phyloP scores from a whole-genome alignment of 1,140 invertebrate species.

The Drosophila triauraria region DNA sequence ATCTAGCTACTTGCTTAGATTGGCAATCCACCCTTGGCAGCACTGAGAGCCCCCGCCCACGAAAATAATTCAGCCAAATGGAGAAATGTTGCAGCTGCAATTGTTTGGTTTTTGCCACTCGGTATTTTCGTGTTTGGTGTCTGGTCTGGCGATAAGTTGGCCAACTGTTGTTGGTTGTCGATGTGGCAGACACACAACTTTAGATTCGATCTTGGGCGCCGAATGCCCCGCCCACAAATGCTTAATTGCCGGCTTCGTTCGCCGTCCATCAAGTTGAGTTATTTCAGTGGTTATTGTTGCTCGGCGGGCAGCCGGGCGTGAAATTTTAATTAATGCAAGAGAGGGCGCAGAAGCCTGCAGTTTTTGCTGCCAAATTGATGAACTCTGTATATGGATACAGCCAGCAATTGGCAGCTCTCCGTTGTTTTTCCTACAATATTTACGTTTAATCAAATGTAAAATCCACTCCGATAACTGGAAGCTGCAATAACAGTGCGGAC shows the following conservation, averaged over 20 bases:
- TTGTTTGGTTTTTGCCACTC: constrained; percentile 17
- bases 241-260: constrained; percentile 46
- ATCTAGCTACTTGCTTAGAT: constrained; percentile 3
- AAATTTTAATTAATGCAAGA: constrained; percentile 62
- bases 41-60: constrained; percentile 16
- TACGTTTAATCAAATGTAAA: constrained; percentile 84
- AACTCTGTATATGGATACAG: constrained; percentile 7
- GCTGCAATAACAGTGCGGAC: constrained; percentile 61
- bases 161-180: constrained; percentile 14
- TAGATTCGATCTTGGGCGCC: constrained; percentile 52
- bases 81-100: constrained; percentile 43
- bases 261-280: constrained; percentile 43
- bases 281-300: constrained; percentile 34
- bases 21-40: background rate
- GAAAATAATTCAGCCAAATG: constrained; percentile 26
- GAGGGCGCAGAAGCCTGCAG: background rate
- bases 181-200: constrained; percentile 42
- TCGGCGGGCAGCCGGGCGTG: constrained; percentile 29
- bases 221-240: constrained; percentile 12
- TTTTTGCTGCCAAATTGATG: constrained; percentile 42
- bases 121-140: constrained; percentile 16
- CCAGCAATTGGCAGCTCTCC: constrained; percentile 16
- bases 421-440: constrained; percentile 71
- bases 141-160: constrained; percentile 28
- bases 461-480: constrained; percentile 76